These are phyloP conservation scores for Mythimna loreyi DNA, from an alignment of 2,888 invertebrate genomes.

Conservation along the genomic window DNA sequence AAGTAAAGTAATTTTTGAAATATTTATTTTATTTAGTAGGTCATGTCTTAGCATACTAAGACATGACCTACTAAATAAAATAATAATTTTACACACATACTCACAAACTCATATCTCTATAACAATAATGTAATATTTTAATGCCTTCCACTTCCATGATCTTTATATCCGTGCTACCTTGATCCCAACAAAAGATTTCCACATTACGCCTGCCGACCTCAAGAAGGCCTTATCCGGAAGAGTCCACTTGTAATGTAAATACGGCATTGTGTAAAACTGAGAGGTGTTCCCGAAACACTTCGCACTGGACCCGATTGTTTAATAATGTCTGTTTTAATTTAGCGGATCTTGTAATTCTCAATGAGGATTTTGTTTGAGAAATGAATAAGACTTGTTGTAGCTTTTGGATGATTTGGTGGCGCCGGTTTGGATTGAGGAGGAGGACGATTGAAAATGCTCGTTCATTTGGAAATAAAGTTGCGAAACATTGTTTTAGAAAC, in stretches of 20 bases:
- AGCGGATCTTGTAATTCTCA: slow-evolving; percentile 27
- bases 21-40: no score
- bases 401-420: background rate
- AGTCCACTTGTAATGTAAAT: slow-evolving; percentile 89
- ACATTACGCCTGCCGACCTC: slow-evolving; percentile 85
- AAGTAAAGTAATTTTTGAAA: no score
- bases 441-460: no score
- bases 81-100: no score
- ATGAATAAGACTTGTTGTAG: background rate
- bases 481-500: background rate
- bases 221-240: slow-evolving; percentile 87
- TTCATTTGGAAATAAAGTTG: no score
- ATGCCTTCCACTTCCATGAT: slow-evolving; percentile 56
- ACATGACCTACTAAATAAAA: no score
- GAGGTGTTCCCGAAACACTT: slow-evolving; percentile 69
- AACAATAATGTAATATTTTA: background rate
- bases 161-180: slow-evolving; percentile 65
- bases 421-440: background rate
- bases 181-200: slow-evolving; percentile 85
- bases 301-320: slow-evolving; percentile 66
- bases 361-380: slow-evolving; percentile 5
- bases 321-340: slow-evolving; percentile 61
- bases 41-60: no score
- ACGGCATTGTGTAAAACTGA: slow-evolving; percentile 77
- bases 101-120: no score